Evolutionary conservation across 2,113 vertebrate species (phyloP), one percentile per base, ranked within the genome.

Genomic region (Solea solea): DNA sequence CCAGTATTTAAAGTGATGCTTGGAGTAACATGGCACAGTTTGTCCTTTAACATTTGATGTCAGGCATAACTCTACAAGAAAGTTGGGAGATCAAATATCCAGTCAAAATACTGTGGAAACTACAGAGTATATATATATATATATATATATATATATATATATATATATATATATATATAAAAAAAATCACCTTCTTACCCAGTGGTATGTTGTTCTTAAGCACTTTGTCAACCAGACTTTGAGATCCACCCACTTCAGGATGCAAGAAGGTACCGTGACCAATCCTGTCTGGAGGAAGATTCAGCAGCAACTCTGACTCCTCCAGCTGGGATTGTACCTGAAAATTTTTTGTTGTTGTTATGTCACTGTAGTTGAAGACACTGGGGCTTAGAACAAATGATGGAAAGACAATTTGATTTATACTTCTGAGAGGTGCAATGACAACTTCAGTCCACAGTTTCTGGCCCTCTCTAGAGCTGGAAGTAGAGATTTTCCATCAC

Each of bases 1-100:
- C 98, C 98, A 99, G 87, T 96, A 97, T 72, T 93, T 94, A 66
- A 99, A 98, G 86, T 99, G 98, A 89, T 99, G 98, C 28, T 95
- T 83, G 52, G 95, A 89, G 21, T 94, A 97, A 56, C 94, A 94
- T 0, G 93, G 79, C 44, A 99, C 96, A 0, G 95, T 98, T 88
- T 96, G 93, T 74, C 94, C 95, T 91, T 96, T 99, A 75, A 99
- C 86, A 59, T 99, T 99, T 66, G 97, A 99, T 2, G 97, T 98
- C 90, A 99, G 78, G 80, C 98, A 99, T 34, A 99, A 84, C 89
- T 99, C 98, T 99, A 83, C 40, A 45, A 41, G 41, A 62, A 28
- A 28, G 12, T 28, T 2, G 2, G 12, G n/a, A 60, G 40, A 50
- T 46, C 2, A 11, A 49, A 42, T 48, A 41, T 0, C 5, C 34